phyloP scores from a whole-genome alignment of 2,797 vertebrate genomes.

The Halcyon smyrnensis region DNA sequence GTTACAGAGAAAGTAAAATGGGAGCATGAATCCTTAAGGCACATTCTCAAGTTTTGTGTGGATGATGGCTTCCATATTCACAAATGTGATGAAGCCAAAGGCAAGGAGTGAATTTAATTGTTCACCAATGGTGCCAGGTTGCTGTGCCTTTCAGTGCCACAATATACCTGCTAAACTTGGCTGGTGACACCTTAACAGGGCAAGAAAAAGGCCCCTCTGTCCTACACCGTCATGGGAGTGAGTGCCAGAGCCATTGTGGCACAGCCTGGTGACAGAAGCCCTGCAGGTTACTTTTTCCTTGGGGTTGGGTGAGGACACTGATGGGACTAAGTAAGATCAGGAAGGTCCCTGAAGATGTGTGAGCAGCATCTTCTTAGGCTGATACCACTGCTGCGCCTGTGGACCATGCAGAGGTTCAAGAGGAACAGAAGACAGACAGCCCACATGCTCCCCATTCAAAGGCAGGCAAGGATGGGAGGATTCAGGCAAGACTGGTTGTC shows the following conservation, averaged over 20 bases:
- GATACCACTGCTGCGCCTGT: not conserved
- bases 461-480: not conserved
- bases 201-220: not conserved
- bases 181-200: not conserved
- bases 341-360: not conserved
- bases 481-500: not conserved
- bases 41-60: not conserved
- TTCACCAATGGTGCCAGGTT: not conserved
- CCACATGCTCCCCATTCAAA: not conserved
- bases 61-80: not conserved
- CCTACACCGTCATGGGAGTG: rapidly evolving
- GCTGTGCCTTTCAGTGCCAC: not conserved
- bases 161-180: not conserved
- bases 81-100: not conserved
- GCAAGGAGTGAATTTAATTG: not conserved
- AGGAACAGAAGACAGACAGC: not conserved
- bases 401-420: not conserved
- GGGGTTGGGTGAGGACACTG: rapidly evolving
- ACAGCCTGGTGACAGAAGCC: not conserved
- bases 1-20: not conserved
- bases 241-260: rapidly evolving
- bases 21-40: not conserved
- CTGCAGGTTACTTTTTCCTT: not conserved
- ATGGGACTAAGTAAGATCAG: not conserved
- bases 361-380: not conserved